These are phyloP conservation scores for Merluccius polli DNA, from an alignment of 2,797 vertebrate genomes.

Conservation along the genomic window DNA sequence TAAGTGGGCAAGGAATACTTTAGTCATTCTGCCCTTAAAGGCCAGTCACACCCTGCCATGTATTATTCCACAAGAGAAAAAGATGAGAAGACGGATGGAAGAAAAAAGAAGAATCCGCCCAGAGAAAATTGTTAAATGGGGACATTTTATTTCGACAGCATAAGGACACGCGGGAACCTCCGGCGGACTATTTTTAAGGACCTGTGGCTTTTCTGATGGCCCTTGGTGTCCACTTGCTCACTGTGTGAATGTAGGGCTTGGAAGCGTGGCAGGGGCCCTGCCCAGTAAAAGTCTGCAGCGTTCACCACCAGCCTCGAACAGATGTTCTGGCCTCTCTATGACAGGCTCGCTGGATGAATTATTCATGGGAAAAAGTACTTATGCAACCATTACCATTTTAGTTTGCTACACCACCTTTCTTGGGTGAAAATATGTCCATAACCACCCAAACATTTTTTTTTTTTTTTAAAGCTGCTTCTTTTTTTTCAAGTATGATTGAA, in stretches of 20 bases:
- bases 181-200: slow-evolving; percentile 56
- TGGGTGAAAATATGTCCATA: neutral
- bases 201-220: slow-evolving; percentile 54
- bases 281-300: slow-evolving; percentile 54
- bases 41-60: slow-evolving; percentile 37
- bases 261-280: slow-evolving; percentile 55
- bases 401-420: slow-evolving; percentile 13
- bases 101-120: slow-evolving; percentile 51
- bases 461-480: slow-evolving; percentile 3
- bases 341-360: slow-evolving; percentile 38
- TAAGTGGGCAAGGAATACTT: slow-evolving; percentile 34
- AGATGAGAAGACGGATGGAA: slow-evolving; percentile 46
- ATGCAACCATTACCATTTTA: slow-evolving; percentile 29
- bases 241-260: slow-evolving; percentile 66
- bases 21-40: slow-evolving; percentile 45
- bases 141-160: slow-evolving; percentile 60
- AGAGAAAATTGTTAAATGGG: slow-evolving; percentile 59
- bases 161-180: slow-evolving; percentile 63
- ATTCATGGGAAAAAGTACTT: slow-evolving; percentile 38
- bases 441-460: neutral
- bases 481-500: neutral
- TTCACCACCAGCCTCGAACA: slow-evolving; percentile 52
- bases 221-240: slow-evolving; percentile 55
- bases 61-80: slow-evolving; percentile 29
- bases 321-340: slow-evolving; percentile 55